Evolutionary conservation across 1,140 invertebrate genomes (phyloP).

Genomic region (Atta colombica): DNA sequence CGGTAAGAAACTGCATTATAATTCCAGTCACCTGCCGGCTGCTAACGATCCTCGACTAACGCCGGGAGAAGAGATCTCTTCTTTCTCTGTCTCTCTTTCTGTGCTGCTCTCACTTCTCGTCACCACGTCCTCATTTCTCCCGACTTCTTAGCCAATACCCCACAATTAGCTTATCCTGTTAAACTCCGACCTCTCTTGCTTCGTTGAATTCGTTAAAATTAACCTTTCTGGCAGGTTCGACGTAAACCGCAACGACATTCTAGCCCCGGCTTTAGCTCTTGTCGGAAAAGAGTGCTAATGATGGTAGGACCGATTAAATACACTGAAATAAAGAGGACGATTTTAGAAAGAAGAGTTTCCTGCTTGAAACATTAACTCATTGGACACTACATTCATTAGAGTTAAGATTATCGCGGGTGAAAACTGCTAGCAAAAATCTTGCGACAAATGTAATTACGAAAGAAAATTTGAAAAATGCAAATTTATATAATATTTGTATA

Average conservation of each 20-base stretch:
- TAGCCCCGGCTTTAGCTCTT: constrained; percentile 63
- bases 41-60: constrained; percentile 84
- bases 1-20: constrained; percentile 85
- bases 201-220: constrained; percentile 86
- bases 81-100: constrained; percentile 68
- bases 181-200: constrained; percentile 83
- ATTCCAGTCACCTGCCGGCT: constrained; percentile 84
- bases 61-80: constrained; percentile 75
- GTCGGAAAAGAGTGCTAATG: constrained; percentile 70
- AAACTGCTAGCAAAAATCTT: neutral
- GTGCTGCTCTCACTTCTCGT: constrained; percentile 56
- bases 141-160: constrained; percentile 86
- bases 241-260: constrained; percentile 72
- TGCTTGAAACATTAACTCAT: constrained; percentile 28
- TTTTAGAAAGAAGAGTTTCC: constrained; percentile 34
- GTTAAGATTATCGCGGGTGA: neutral
- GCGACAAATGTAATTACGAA: neutral
- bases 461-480: neutral
- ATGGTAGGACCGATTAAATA: constrained; percentile 57
- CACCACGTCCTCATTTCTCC: constrained; percentile 77
- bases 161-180: constrained; percentile 87
- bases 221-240: constrained; percentile 80
- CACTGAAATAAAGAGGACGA: constrained; percentile 66
- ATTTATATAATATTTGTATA: neutral
- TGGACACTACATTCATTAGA: constrained; percentile 13